Base-by-base conservation (phyloP, 2,888 invertebrate species). In the Reticulitermes lucifugus region DNA sequence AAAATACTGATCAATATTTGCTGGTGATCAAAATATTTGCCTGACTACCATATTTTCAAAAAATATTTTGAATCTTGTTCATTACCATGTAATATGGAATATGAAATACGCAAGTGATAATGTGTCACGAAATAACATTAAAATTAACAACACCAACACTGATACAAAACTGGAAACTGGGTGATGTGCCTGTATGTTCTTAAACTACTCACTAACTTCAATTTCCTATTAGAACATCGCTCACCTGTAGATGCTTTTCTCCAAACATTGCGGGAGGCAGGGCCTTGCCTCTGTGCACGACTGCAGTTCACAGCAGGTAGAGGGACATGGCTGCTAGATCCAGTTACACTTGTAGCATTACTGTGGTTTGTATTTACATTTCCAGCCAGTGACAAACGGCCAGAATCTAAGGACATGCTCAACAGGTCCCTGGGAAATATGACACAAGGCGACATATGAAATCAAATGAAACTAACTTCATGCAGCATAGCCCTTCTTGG, bases 241-340 rank as follows among this genome's bases (percentile, higher is more conserved):
- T 55, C 55, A 86, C 86, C 86, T 55, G 60, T 51, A 35, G 85
- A 85, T 0, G 59, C 82, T 83, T 86, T 86, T 25, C 85, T 82
- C 86, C 86, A 86, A 22, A 86, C 84, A 75, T 86, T 86, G 55
- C 84, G 85, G 21, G 86, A 85, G 10, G 83, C 82, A 25, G 84
- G 75, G 18, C 83, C 70, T 65, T 70, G 83, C 46, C 75, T 29
- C 73, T 80, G 83, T 25, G 65, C 46, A 77, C 75, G 80, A 75
- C 41, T 12, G 21, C 84, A 75, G 1, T 70, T 25, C 12, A 9
- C 29, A 22, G 73, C 59, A 41, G 60, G 46, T 3, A 43, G 59
- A 25, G 77, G 84, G 7, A 59, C 46, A 25, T 5, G 77, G 9
- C 81, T 25, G 14, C 41, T 18, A 43, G 84, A 84, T 46, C 83